Evolutionary conservation across 2,797 vertebrate genomes (phyloP), one percentile per base, ranked within the genome.

Genomic region (Sorex maritimensis): DNA sequence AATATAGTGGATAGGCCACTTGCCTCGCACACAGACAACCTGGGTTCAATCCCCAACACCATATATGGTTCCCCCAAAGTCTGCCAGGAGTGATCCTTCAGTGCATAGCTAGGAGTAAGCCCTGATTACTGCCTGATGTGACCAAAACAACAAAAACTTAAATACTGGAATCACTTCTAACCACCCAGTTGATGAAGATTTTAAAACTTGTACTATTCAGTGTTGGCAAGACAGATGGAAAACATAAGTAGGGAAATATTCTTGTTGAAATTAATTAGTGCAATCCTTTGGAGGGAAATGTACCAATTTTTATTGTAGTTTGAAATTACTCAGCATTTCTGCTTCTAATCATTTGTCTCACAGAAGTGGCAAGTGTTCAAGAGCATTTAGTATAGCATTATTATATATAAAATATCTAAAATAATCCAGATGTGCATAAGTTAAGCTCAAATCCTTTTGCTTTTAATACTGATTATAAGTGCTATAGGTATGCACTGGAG

Each of bases 291-390:
- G 26, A 92, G 46, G 15, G 10, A 81, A 80, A 91, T 85, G 1
- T 34, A 78, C 23, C 30, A 65, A 46, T 78, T 92, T 77, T 86
- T 6, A 38, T 82, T 74, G 63, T 0, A 67, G 34, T 44, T 88
- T 95, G 88, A 90, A 46, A 10, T 77, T 75, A 34, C 41, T 91
- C 52, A 68, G n/a, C 21, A 80, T 84, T 94, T 91, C 71, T 80
- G 41, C 86, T 79, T 85, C 68, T 69, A 73, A 68, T 69, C 65
- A 91, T 81, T 80, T 49, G 4, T 81, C 69, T 74, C 88, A 78
- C 26, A 65, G 63, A 92, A 86, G 41, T 44, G 11, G 2, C 5
- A 69, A 78, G 72, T 74, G 19, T 61, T 73, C 52, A 34, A 63
- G 13, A 4, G 78, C 55, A 71, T 38, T 83, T 9, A 14, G 71